These are phyloP conservation scores for Seladonia tumulorum DNA, from an alignment of 2,888 invertebrate species.

Conservation along the genomic window DNA sequence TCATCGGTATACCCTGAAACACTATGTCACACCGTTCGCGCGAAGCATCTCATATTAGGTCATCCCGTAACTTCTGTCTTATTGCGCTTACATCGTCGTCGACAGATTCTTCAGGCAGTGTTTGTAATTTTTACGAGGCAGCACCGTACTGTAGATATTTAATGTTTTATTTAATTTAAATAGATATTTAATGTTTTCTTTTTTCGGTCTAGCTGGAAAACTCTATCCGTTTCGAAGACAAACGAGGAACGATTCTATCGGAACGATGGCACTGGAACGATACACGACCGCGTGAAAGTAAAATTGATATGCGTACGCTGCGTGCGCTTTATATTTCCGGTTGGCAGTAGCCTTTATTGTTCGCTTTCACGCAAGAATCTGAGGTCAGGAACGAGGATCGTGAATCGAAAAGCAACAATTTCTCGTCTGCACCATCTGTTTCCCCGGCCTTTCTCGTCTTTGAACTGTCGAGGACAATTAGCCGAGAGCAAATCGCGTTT, in stretches of 20 bases:
- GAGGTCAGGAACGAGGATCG: slow-evolving; percentile 35
- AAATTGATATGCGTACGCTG: slow-evolving; percentile 49
- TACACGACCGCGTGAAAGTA: slow-evolving; percentile 61
- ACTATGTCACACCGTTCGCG: background rate
- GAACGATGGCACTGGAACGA: slow-evolving; percentile 2
- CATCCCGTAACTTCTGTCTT: background rate
- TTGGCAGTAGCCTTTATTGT: slow-evolving; percentile 19
- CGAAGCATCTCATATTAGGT: background rate
- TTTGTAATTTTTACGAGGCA: background rate
- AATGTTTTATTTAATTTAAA: no score
- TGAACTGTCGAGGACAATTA: background rate
- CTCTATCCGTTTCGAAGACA: background rate
- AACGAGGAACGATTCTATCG: background rate
- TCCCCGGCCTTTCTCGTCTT: background rate
- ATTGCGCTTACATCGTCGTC: no score
- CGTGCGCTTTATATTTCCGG: slow-evolving; percentile 53
- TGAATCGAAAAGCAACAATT: background rate
- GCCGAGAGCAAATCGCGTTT: background rate
- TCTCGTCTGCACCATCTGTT: background rate
- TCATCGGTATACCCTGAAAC: background rate
- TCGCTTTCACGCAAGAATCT: slow-evolving; percentile 29
- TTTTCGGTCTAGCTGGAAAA: background rate
- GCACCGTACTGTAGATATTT: background rate
- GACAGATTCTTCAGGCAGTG: background rate
- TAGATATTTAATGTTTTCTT: background rate